Conservation (phyloP, 2,888 invertebrate species). For the Drosophila seclusa region DNA sequence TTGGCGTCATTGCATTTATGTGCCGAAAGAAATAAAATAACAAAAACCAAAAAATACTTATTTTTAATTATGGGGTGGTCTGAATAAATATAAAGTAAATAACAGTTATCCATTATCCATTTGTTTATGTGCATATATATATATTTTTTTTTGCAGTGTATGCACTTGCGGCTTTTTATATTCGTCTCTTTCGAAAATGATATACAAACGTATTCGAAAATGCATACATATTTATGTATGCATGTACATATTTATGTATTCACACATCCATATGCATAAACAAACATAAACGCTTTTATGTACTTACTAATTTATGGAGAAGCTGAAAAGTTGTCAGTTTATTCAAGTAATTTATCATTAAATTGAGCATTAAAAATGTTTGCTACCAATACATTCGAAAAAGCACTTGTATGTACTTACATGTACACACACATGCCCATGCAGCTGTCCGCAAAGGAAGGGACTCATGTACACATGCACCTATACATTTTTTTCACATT, state of each 20-base stretch:
- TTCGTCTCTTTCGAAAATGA: neutral
- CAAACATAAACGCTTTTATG: neutral
- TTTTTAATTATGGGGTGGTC: neutral
- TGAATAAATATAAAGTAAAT: neutral
- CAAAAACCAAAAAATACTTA: neutral
- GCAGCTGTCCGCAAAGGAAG: neutral
- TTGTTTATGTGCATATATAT: neutral
- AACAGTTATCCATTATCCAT: neutral
- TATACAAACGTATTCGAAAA: neutral
- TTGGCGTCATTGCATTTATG: neutral
- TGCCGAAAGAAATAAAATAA: slow-evolving; percentile 18
- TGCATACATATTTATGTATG: neutral
- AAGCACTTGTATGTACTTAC: neutral
- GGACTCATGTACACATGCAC: neutral
- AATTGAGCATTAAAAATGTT: neutral
- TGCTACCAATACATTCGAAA: slow-evolving; percentile 5
- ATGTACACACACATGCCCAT: no score
- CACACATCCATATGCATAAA: neutral
- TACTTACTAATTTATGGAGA: neutral
- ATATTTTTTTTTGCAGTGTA: neutral
- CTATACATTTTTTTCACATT: neutral
- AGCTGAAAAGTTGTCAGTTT: neutral
- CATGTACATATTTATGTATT: neutral
- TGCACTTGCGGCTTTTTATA: neutral
- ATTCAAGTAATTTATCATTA: neutral